Base-by-base conservation (phyloP, 2,797 vertebrate genomes). In the Ibycter americanus region DNA sequence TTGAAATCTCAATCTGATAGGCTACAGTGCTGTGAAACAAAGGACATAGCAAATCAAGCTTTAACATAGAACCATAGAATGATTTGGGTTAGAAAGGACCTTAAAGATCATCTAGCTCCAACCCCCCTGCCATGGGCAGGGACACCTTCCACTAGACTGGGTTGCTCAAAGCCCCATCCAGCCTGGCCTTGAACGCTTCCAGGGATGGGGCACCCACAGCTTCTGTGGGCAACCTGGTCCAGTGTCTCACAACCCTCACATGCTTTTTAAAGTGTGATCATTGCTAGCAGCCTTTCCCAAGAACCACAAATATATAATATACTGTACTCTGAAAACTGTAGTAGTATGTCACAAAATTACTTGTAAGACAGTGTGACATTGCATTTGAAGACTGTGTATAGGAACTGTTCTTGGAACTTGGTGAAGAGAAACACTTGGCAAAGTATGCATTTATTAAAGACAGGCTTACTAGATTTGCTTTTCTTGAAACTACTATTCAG, bases 381-480 rank as follows among this genome's bases (percentile, higher is more conserved):
- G 36, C 59, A 59, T 36, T 80, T 88, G 36, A 85, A 85, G 36
- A 42, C 47, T 73, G 5, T 73, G 21, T 72, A 59, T 84, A 73
- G 91, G 67, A 83, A 31, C 67, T 93, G 72, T 2, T 96, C 91
- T 83, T 95, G 73, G 55, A 90, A 23, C 46, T 67, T 5, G 5
- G 32, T 86, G 36, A 85, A 65, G 71, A 92, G 63, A 80, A 85
- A 61, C 46, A 51, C n/a, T 96, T 93, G 79, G 56, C 65, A 38
- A 85, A 96, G n/a, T 63, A 40, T 52, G 40, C 63, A 20, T 68
- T 84, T 95, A 80, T 91, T 93, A 80, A 87, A 89, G 62, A 70
- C 55, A 80, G 55, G 19, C 52, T 95, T 89, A 80, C 73, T 95
- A 68, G 63, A 77, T 89, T 95, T 94, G 49, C 38, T 94, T 93